Evolutionary conservation across 2,797 vertebrate species (phyloP).

Genomic region (Melanotaenia pygmaea): DNA sequence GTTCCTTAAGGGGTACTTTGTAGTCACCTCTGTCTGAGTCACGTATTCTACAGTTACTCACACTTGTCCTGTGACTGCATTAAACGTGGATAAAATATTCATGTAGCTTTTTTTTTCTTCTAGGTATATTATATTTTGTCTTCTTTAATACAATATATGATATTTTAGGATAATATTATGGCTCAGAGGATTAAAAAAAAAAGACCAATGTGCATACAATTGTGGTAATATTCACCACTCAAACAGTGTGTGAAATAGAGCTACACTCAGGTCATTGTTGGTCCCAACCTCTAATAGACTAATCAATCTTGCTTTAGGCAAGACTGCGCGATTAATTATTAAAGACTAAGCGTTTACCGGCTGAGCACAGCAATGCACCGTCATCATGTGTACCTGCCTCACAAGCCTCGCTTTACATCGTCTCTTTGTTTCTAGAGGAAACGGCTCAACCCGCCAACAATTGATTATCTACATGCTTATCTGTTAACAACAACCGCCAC

Average conservation of each 20-base stretch:
- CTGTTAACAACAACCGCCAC: slow-evolving; percentile 54
- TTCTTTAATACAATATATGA: not conserved
- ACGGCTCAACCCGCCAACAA: slow-evolving; percentile 43
- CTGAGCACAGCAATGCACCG: slow-evolving; percentile 32
- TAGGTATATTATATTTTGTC: not conserved
- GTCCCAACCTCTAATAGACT: slow-evolving; percentile 76
- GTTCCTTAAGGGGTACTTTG: not conserved
- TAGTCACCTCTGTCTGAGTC: not conserved
- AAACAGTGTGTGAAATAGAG: slow-evolving; percentile 74
- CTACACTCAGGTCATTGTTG: slow-evolving; percentile 69
- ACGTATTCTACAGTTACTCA: not conserved
- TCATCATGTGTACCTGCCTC: slow-evolving; percentile 49
- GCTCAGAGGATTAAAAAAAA: not conserved
- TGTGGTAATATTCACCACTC: slow-evolving; percentile 58
- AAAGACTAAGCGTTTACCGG: slow-evolving; percentile 60
- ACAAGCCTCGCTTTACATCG: not conserved
- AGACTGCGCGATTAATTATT: slow-evolving; percentile 71
- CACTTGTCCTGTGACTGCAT: too few species aligned
- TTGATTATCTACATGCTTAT: slow-evolving; percentile 72
- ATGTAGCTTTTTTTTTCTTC: not conserved
- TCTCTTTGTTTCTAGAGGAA: slow-evolving; percentile 12
- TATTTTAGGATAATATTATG: not conserved
- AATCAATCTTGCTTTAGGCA: slow-evolving; percentile 78
- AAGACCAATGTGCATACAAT: slow-evolving; percentile 9
- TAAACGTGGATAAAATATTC: not conserved